phyloP scores from a whole-genome alignment of 1,140 invertebrate genomes.

The Helicoverpa armigera region DNA sequence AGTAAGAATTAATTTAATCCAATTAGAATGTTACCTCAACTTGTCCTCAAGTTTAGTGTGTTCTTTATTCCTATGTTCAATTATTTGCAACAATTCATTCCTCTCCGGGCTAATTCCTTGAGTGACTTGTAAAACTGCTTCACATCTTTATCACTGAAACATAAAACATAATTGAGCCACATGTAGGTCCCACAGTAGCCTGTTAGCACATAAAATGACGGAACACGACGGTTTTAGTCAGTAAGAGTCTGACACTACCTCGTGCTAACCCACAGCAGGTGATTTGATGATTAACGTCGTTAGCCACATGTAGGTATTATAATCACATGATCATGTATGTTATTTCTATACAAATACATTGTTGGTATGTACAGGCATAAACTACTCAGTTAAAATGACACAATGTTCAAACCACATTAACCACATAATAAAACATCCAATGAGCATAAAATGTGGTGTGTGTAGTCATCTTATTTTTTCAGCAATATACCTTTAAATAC shows the following conservation, averaged over 20 bases:
- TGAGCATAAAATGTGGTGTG: not conserved
- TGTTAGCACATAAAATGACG: too few species aligned
- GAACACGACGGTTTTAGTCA: too few species aligned
- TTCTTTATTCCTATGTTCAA: conserved; percentile 76
- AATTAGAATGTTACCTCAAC: conserved; percentile 67
- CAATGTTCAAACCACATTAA: not conserved
- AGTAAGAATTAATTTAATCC: conserved; percentile 3
- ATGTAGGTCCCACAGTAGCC: too few species aligned
- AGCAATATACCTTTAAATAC: too few species aligned
- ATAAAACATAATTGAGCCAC: conserved; percentile 20
- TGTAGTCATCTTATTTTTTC: not conserved
- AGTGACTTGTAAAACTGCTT: conserved; percentile 78
- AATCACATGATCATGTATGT: not conserved
- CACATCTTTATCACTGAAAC: conserved; percentile 78
- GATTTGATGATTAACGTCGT: too few species aligned
- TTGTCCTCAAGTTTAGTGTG: conserved; percentile 71
- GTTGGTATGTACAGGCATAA: too few species aligned
- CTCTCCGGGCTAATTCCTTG: conserved; percentile 78
- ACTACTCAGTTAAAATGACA: not conserved
- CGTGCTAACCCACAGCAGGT: too few species aligned
- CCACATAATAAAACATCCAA: not conserved
- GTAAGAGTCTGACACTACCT: too few species aligned
- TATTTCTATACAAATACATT: not conserved
- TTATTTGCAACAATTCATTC: conserved; percentile 76
- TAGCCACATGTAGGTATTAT: not conserved